Evolutionary conservation across 2,113 vertebrate species (phyloP), one percentile per base, ranked within the genome.

Genomic region (Phaethon lepturus): DNA sequence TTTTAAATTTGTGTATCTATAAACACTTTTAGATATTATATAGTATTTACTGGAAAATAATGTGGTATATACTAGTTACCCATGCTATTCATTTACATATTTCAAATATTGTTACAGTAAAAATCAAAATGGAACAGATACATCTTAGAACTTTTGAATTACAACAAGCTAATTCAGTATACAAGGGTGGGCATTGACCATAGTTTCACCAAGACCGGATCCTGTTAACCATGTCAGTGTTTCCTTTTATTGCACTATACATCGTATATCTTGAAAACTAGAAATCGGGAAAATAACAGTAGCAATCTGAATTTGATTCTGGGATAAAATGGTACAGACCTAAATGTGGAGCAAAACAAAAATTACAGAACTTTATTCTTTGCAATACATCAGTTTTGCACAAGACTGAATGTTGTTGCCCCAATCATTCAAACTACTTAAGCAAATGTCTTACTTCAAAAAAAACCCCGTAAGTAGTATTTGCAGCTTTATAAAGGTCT

Each of bases 141-240:
- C 56, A 29, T 3, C 28, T 45, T 42, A 59, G 22, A 35, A 74
- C 7, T 66, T 55, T 13, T 18, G 8, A 40, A 42, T 1, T 38
- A 23, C 11, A 80, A 19, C 42, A 73, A 55, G 28, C 17, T 29
- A 2, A 29, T 44, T 26, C 24, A 18, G 26, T 45, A 3, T 11
- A 3, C 5, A 20, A 55, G 15, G 11, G 10, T 38, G 33, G 24
- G 69, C 52, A 33, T 0, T 44, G 25, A 16, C 13, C 11, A 3
- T 1, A 9, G 3, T 53, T 44, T n/a, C 42, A 33, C 10, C 42
- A 66, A 31, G 17, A 18, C 15, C 13, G 26, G 38, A 31, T 71
- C 23, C 17, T 58, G 12, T 50, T 78, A 42, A 42, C 13, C 19
- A 13, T 0, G 0, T 8, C 42, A 40, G 4, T 25, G 4, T 58